phyloP scores from a whole-genome alignment of 2,888 invertebrate genomes.

The Nipponacmea schrenckii region DNA sequence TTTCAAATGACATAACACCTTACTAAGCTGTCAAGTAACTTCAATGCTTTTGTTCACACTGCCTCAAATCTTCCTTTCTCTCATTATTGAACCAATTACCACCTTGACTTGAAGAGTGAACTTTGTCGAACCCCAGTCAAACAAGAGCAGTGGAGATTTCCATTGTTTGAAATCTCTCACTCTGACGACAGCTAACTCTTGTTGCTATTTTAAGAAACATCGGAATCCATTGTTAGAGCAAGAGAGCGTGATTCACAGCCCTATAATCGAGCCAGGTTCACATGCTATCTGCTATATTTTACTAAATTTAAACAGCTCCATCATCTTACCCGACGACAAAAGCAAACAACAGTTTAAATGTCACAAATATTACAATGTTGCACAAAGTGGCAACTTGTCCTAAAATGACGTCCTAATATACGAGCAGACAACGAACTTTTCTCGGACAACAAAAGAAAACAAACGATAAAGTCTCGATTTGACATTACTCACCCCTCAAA shows the following conservation, averaged over 20 bases:
- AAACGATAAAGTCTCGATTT: too few relatives aligned
- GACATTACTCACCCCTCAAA: too few relatives aligned
- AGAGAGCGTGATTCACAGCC: neutral
- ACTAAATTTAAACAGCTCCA: neutral
- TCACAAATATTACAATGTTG: neutral
- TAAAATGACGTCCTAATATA: too few relatives aligned
- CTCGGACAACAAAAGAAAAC: too few relatives aligned
- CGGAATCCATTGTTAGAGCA: neutral
- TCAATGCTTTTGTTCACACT: too few relatives aligned
- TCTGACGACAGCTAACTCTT: neutral
- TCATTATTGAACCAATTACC: neutral
- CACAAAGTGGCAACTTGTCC: neutral
- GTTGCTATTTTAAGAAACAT: conserved; percentile 2
- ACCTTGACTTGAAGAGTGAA: conserved; percentile 5
- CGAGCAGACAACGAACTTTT: too few relatives aligned
- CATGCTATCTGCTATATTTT: neutral
- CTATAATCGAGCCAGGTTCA: neutral
- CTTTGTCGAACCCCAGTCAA: neutral
- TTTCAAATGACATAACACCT: too few relatives aligned
- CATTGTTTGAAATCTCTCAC: neutral
- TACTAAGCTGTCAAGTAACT: too few relatives aligned
- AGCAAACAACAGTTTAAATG: neutral
- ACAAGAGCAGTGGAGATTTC: neutral
- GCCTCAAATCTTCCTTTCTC: neutral
- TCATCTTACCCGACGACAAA: neutral